Evolutionary conservation across 2,113 vertebrate species (phyloP).

Genomic region (Albula glossodonta): DNA sequence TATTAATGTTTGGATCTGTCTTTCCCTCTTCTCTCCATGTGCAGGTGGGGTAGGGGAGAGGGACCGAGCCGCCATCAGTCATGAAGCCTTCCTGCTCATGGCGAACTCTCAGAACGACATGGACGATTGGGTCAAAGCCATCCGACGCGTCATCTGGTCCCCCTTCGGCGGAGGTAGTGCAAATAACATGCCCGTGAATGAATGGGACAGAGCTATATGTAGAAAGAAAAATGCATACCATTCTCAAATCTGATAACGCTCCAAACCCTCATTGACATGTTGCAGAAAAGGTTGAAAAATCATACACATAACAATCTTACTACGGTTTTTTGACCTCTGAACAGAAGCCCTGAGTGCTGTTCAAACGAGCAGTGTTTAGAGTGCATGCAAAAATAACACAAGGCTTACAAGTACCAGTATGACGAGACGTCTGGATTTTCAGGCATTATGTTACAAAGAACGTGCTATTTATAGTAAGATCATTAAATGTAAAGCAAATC

Average conservation of each 20-base stretch:
- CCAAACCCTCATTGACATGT: too few relatives aligned
- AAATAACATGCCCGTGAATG: too few relatives aligned
- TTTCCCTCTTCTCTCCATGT: conserved; percentile 36
- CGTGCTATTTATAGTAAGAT: conserved; percentile 52
- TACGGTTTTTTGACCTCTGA: not conserved
- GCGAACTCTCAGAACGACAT: conserved; percentile 92
- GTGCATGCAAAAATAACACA: conserved; percentile 52
- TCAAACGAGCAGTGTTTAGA: not conserved
- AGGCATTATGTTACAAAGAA: conserved; percentile 51
- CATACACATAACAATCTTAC: not conserved
- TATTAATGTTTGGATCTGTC: not conserved
- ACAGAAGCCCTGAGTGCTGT: not conserved
- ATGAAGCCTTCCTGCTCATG: conserved; percentile 93
- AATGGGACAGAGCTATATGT: not conserved
- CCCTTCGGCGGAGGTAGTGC: conserved; percentile 90
- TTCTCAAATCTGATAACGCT: too few relatives aligned
- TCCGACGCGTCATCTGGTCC: conserved; percentile 91
- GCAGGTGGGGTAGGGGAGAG: conserved; percentile 78
- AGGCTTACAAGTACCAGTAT: conserved; percentile 38
- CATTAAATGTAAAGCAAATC: conserved; percentile 24
- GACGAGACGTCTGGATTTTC: conserved; percentile 43
- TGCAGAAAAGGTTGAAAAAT: too few relatives aligned
- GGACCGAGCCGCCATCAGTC: conserved; percentile 81
- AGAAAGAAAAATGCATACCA: not conserved
- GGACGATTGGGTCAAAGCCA: conserved; percentile 96